Evolutionary conservation across 2,797 vertebrate genomes (phyloP).

Genomic region (Sebastes matsubarae): DNA sequence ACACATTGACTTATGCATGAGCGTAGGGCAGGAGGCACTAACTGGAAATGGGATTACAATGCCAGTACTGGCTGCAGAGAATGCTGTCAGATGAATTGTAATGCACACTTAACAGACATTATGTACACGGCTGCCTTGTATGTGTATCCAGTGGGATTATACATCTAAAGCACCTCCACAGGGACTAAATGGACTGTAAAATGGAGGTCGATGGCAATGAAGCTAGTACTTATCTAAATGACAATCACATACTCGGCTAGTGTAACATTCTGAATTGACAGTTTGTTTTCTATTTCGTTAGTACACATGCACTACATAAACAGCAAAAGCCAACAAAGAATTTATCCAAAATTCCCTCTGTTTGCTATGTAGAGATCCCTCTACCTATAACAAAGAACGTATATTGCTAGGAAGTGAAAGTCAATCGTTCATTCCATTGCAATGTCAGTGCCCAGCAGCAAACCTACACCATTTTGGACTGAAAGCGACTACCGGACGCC

Average conservation of each 20-base stretch:
- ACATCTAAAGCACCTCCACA: constrained; percentile 55
- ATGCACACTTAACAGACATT: constrained; percentile 62
- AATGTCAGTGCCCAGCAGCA: no score
- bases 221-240: constrained; percentile 53
- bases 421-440: no score
- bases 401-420: no score
- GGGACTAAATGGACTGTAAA: constrained; percentile 57
- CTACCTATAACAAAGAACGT: not conserved
- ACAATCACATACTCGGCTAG: constrained; percentile 32
- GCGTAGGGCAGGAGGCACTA: constrained; percentile 62
- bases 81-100: constrained; percentile 66
- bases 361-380: constrained; percentile 3
- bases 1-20: constrained; percentile 74
- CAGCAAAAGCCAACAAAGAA: not conserved
- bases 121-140: constrained; percentile 44
- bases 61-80: constrained; percentile 45
- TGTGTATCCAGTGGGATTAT: constrained; percentile 59
- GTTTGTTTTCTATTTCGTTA: not conserved
- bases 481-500: no score
- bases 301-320: not conserved
- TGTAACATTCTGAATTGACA: constrained; percentile 13
- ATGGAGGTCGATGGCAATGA: constrained; percentile 42
- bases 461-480: no score
- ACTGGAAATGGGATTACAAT: constrained; percentile 74
- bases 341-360: not conserved